Conservation (phyloP, 2,113 vertebrate species). For the Corythaixoides concolor region DNA sequence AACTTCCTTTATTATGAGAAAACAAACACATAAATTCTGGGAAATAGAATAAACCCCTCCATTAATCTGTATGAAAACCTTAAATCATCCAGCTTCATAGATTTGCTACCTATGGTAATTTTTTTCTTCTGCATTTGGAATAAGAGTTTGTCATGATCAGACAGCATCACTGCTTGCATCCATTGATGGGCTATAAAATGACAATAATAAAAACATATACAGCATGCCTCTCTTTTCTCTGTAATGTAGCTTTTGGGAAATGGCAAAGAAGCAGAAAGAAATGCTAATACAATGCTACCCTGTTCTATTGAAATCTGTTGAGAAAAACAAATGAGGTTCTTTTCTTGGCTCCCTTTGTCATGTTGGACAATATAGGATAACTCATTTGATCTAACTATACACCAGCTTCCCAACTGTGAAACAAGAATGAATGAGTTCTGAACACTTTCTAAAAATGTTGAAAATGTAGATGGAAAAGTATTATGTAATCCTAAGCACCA, state of each 20-base stretch:
- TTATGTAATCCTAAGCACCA: neutral
- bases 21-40: conserved; percentile 68
- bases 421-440: neutral
- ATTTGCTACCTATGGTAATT: neutral
- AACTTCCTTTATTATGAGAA: conserved; percentile 71
- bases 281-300: neutral
- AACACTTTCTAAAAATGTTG: neutral
- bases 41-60: conserved; percentile 51
- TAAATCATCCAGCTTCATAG: conserved; percentile 34
- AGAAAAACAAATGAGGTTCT: neutral
- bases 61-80: conserved; percentile 48
- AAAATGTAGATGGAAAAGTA: neutral
- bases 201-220: neutral
- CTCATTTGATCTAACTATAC: neutral
- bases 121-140: neutral
- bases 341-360: neutral
- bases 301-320: neutral
- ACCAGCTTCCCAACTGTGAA: neutral
- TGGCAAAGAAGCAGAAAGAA: neutral
- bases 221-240: neutral
- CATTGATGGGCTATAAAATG: neutral
- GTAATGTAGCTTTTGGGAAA: neutral
- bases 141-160: neutral
- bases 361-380: neutral
- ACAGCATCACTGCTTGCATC: neutral